phyloP scores from a whole-genome alignment of 2,797 vertebrate species.

The Danio aesculapii region DNA sequence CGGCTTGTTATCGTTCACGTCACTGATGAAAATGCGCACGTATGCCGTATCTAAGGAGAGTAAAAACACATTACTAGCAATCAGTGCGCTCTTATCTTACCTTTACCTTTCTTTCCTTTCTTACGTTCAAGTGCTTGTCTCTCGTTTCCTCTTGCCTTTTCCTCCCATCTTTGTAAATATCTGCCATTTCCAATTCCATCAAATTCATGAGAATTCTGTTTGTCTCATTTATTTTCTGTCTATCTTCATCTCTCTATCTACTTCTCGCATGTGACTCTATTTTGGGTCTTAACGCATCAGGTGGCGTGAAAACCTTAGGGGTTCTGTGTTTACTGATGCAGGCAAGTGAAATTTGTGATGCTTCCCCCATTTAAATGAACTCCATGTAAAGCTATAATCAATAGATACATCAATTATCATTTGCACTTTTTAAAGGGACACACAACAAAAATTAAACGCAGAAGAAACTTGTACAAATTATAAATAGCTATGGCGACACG shows the following conservation, averaged over 20 bases:
- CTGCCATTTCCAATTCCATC: conserved; percentile 47
- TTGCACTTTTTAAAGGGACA: conserved; percentile 77
- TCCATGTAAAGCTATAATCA: conserved; percentile 76
- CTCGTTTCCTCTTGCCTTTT: conserved; percentile 21
- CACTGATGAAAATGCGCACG: conserved; percentile 87
- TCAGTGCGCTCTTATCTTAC: conserved; percentile 50
- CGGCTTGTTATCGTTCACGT: conserved; percentile 92
- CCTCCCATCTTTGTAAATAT: conserved; percentile 54
- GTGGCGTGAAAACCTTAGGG: conserved; percentile 70
- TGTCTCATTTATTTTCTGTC: conserved; percentile 18
- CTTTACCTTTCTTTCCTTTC: conserved; percentile 12
- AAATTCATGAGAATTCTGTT: conserved; percentile 41
- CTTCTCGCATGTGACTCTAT: conserved; percentile 54
- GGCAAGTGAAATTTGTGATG: conserved; percentile 54
- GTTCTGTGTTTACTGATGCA: conserved; percentile 52
- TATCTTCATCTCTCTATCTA: conserved; percentile 33
- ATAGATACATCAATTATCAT: conserved; percentile 74
- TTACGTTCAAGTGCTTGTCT: conserved; percentile 18
- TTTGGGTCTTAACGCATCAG: conserved; percentile 71
- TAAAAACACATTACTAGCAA: conserved; percentile 68
- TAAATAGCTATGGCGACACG: no score
- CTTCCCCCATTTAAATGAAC: conserved; percentile 60
- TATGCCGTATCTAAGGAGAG: conserved; percentile 84
- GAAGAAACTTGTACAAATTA: background rate
- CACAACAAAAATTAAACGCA: background rate